Conservation (phyloP, 2,888 invertebrate species). For the Lasioglossum lativentre region DNA sequence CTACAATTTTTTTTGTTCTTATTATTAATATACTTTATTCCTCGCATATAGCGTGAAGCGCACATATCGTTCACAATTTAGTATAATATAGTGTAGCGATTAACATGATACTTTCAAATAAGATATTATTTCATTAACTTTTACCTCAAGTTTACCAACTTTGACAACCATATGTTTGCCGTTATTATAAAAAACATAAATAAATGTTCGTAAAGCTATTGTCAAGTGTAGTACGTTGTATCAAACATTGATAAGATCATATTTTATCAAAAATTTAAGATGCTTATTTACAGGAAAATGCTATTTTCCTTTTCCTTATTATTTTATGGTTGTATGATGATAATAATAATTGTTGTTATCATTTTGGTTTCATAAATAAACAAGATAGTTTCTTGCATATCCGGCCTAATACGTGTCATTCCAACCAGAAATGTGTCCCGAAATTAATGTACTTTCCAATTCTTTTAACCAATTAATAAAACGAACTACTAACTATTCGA, state of each 20-base stretch:
- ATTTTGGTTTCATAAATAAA: neutral
- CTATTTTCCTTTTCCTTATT: neutral
- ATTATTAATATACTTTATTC: neutral
- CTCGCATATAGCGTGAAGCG: neutral
- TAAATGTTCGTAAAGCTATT: neutral
- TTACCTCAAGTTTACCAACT: neutral
- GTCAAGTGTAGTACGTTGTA: neutral
- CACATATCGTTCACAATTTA: neutral
- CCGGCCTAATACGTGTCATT: neutral
- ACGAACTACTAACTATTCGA: neutral
- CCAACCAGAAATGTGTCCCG: neutral
- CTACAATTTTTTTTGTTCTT: neutral
- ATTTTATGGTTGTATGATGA: too few species aligned
- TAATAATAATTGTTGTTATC: neutral
- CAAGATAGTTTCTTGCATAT: neutral
- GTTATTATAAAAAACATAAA: neutral
- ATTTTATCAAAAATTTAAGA: neutral
- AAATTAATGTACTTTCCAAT: neutral
- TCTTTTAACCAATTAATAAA: neutral
- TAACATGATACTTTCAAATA: neutral
- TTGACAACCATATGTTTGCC: neutral
- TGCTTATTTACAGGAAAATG: neutral
- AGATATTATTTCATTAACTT: neutral
- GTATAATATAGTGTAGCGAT: neutral
- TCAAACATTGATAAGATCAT: neutral